These are phyloP conservation scores for Cynopterus brachyotis DNA, from an alignment of 2,113 vertebrate genomes.

Conservation along the genomic window DNA sequence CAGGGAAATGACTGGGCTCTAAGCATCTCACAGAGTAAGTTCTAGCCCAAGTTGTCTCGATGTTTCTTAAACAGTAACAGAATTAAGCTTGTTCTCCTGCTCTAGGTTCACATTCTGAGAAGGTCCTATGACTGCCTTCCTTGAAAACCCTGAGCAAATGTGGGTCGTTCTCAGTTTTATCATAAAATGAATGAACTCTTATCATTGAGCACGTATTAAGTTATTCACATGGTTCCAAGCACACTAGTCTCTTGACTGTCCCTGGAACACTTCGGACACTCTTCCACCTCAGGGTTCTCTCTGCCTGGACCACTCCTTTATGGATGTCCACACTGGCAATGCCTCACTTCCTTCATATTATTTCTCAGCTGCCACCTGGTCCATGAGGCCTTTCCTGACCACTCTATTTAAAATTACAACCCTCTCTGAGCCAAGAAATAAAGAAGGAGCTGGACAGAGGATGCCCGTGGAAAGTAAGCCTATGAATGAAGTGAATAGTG, in stretches of 20 bases:
- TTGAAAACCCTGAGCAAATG: neutral
- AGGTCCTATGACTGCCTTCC: neutral
- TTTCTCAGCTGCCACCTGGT: neutral
- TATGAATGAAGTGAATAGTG: neutral
- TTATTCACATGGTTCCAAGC: neutral
- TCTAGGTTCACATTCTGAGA: neutral
- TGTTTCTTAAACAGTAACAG: neutral
- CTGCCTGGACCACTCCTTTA: neutral
- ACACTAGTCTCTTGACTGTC: neutral
- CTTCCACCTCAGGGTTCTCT: neutral
- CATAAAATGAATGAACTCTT: neutral
- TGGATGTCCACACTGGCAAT: neutral
- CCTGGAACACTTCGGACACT: neutral
- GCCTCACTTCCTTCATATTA: neutral
- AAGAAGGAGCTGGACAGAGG: rapidly evolving
- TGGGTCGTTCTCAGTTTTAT: neutral
- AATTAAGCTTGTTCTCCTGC: neutral
- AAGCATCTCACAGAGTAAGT: neutral
- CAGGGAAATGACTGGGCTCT: neutral
- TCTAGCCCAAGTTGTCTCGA: neutral
- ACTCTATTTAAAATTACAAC: neutral
- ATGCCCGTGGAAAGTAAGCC: neutral
- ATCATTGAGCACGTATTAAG: neutral
- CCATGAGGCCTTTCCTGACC: neutral
- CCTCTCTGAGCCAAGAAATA: neutral